Conservation (phyloP, 2,888 invertebrate genomes). For the Drosophila monieri region DNA sequence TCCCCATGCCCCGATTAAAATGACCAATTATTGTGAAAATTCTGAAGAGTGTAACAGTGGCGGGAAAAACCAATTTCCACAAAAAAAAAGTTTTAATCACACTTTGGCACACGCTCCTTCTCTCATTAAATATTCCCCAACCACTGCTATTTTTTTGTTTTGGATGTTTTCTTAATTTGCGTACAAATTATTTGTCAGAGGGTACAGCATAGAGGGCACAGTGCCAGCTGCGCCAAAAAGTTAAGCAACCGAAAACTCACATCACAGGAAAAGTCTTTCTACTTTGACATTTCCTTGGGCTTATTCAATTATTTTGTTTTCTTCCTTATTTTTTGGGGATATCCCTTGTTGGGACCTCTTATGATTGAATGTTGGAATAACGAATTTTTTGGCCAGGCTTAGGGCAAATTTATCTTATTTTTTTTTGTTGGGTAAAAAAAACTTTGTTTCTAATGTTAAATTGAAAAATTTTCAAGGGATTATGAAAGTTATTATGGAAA, state of each 20-base stretch:
- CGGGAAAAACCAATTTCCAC: slow-evolving; percentile 13
- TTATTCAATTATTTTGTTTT: slow-evolving; percentile 50
- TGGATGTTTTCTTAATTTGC: slow-evolving; percentile 70
- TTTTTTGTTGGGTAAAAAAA: slow-evolving; percentile 26
- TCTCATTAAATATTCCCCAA: slow-evolving; percentile 66
- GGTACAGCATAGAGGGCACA: slow-evolving; percentile 11
- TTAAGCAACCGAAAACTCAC: slow-evolving; percentile 58
- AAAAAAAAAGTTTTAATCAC: slow-evolving; percentile 76
- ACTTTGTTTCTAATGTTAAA: slow-evolving; percentile 39
- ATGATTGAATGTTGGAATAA: slow-evolving; percentile 53
- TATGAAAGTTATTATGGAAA: slow-evolving; percentile 46
- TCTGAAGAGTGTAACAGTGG: slow-evolving; percentile 1
- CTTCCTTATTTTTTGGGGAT: slow-evolving; percentile 18
- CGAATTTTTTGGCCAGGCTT: slow-evolving; percentile 46
- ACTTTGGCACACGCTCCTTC: slow-evolving; percentile 66
- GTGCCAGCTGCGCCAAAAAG: slow-evolving; percentile 64
- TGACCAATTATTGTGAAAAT: slow-evolving; percentile 43
- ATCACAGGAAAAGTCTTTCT: slow-evolving; percentile 53
- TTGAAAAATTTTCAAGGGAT: slow-evolving; percentile 56
- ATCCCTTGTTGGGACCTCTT: slow-evolving; percentile 54
- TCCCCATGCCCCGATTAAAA: slow-evolving; percentile 31
- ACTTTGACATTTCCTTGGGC: slow-evolving; percentile 61
- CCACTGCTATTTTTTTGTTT: slow-evolving; percentile 14
- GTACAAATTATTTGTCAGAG: slow-evolving; percentile 69
- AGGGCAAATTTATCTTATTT: slow-evolving; percentile 50